phyloP scores from a whole-genome alignment of 2,888 invertebrate genomes.

The Ditula angustiorana region DNA sequence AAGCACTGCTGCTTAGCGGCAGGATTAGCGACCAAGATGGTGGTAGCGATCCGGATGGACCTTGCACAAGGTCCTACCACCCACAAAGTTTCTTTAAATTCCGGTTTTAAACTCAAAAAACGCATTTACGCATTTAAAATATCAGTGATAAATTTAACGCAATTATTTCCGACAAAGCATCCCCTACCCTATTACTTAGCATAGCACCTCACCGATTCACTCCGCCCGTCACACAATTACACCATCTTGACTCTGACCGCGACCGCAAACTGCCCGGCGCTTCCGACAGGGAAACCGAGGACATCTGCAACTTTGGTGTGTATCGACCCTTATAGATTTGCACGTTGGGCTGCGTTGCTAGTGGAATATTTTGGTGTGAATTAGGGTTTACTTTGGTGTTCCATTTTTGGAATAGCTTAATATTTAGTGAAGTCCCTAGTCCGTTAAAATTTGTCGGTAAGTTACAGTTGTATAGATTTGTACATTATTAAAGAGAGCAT shows the following conservation, averaged over 20 bases:
- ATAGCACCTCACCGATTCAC: not conserved
- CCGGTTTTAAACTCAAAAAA: too few relatives aligned
- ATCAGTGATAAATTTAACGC: not conserved
- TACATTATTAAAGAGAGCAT: too few relatives aligned
- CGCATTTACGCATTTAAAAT: too few relatives aligned
- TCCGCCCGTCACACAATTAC: conserved; percentile 14
- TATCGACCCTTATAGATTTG: conserved; percentile 3
- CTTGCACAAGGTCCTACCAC: too few relatives aligned
- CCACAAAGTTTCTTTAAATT: too few relatives aligned
- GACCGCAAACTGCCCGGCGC: conserved; percentile 28
- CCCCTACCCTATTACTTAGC: conserved; percentile 1
- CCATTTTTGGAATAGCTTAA: not conserved
- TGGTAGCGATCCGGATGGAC: too few relatives aligned
- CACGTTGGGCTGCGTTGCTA: not conserved
- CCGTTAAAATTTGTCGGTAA: too few relatives aligned
- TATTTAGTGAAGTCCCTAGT: not conserved
- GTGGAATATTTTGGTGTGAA: not conserved
- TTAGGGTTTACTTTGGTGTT: not conserved
- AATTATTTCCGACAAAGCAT: not conserved
- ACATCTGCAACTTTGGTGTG: conserved; percentile 15
- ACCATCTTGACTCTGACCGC: conserved; percentile 13
- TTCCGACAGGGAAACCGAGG: conserved; percentile 9
- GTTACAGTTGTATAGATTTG: too few relatives aligned
- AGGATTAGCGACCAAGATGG: too few relatives aligned
- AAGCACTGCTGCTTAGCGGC: too few relatives aligned